Evolutionary conservation across 2,113 vertebrate species (phyloP).

Genomic region (Amphiprion ocellaris): DNA sequence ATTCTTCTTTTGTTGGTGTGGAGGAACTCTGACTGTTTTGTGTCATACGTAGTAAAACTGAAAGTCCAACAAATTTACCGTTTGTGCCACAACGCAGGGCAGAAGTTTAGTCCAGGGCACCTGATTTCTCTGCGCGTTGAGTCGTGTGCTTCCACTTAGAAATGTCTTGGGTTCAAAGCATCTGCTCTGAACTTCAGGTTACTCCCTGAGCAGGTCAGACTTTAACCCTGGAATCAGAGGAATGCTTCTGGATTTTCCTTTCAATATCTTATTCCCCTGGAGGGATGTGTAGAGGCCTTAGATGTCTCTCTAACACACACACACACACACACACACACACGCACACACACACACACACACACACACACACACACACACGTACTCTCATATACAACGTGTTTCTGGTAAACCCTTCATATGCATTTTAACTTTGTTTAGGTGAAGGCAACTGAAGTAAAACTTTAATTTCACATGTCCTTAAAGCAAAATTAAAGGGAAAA

Average conservation of each 20-base stretch:
- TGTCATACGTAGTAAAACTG: too few species aligned
- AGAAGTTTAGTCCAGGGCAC: background rate
- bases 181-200: background rate
- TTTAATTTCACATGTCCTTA: too few species aligned
- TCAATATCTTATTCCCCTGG: constrained; percentile 28
- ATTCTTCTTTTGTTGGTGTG: too few species aligned
- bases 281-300: constrained; percentile 30
- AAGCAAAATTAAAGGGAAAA: too few species aligned
- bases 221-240: constrained; percentile 40
- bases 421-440: background rate
- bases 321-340: background rate
- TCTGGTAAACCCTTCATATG: background rate
- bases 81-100: background rate
- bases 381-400: too few species aligned
- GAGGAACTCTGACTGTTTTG: too few species aligned
- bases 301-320: too few species aligned
- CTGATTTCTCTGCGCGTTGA: background rate
- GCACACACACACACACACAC: background rate
- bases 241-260: constrained; percentile 50
- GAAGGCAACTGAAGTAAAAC: background rate
- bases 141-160: constrained; percentile 29
- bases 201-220: constrained; percentile 7
- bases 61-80: too few species aligned
- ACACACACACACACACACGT: background rate
- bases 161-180: background rate